Conservation (phyloP, 2,888 invertebrate genomes). For the Stramonita haemastoma region DNA sequence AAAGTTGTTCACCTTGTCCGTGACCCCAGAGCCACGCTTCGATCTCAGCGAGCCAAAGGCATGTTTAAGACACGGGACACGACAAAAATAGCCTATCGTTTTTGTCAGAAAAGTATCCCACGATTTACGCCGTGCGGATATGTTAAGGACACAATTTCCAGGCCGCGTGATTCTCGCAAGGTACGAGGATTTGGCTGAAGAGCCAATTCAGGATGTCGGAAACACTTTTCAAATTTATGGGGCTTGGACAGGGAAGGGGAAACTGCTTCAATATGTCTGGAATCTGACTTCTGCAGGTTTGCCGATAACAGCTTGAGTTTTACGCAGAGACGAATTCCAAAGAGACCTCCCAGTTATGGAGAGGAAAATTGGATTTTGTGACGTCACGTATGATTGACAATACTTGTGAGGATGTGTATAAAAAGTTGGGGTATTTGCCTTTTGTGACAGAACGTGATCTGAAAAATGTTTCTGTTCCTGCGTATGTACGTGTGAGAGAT, state of each 20-base stretch:
- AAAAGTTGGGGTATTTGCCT: not conserved
- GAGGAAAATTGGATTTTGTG: not conserved
- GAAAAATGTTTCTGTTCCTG: not conserved
- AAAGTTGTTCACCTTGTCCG: constrained; percentile 49
- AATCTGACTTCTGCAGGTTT: constrained; percentile 41
- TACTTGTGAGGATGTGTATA: constrained; percentile 12
- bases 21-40: constrained; percentile 43
- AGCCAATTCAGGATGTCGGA: constrained; percentile 34
- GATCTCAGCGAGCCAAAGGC: constrained; percentile 37
- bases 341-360: constrained; percentile 2
- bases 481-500: not conserved
- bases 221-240: constrained; percentile 41
- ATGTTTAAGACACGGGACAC: not conserved
- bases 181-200: constrained; percentile 47
- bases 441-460: not conserved
- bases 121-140: not conserved
- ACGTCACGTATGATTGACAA: constrained; percentile 1
- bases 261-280: constrained; percentile 42
- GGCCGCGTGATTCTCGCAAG: constrained; percentile 42
- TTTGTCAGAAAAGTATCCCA: constrained; percentile 16
- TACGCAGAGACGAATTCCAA: constrained; percentile 19
- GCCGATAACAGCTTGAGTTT: not conserved
- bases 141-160: constrained; percentile 16
- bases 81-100: not conserved
- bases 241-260: not conserved